Evolutionary conservation across 2,113 vertebrate genomes (phyloP).

Genomic region (Athene cunicularia): DNA sequence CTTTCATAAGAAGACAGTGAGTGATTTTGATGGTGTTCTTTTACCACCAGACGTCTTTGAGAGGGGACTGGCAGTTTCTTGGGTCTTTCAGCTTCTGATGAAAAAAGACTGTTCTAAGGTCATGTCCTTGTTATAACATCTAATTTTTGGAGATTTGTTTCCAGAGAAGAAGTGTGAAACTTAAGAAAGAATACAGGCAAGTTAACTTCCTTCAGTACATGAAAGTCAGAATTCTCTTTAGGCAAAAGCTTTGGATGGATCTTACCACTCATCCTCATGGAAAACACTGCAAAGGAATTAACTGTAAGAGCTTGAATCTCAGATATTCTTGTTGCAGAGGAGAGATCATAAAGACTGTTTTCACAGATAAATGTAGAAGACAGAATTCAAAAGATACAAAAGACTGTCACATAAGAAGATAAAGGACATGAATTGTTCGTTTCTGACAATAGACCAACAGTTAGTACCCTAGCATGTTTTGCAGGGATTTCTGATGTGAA

Average conservation of each 20-base stretch:
- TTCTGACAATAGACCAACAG: slow-evolving; percentile 46
- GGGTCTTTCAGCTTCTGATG: not conserved
- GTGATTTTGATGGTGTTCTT: not conserved
- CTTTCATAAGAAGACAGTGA: not conserved
- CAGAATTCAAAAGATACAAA: slow-evolving; percentile 40
- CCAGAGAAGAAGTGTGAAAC: not conserved
- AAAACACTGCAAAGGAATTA: slow-evolving; percentile 42
- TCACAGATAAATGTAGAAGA: slow-evolving; percentile 53
- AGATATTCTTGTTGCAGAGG: not conserved
- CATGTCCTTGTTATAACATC: not conserved
- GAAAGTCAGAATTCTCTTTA: slow-evolving; percentile 33
- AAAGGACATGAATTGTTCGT: slow-evolving; percentile 23
- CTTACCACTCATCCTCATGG: not conserved
- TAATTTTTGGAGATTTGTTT: slow-evolving; percentile 51
- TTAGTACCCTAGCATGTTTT: slow-evolving; percentile 31
- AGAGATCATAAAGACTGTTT: slow-evolving; percentile 47
- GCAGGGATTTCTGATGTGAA: slow-evolving; percentile 28
- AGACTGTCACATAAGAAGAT: slow-evolving; percentile 41
- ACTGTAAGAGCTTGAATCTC: slow-evolving; percentile 10
- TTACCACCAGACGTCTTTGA: not conserved
- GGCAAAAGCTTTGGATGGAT: slow-evolving; percentile 4
- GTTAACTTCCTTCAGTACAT: slow-evolving; percentile 34
- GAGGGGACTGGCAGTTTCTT: not conserved
- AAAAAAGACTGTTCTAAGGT: slow-evolving; percentile 16
- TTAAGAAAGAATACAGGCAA: slow-evolving; percentile 29